Percentiles rank a stretch among this genome's conserved stretches.
These are phyloP conservation scores for Cephalopholis sonnerati DNA, from an alignment of 2,113 vertebrate genomes.

Conservation along the genomic window DNA sequence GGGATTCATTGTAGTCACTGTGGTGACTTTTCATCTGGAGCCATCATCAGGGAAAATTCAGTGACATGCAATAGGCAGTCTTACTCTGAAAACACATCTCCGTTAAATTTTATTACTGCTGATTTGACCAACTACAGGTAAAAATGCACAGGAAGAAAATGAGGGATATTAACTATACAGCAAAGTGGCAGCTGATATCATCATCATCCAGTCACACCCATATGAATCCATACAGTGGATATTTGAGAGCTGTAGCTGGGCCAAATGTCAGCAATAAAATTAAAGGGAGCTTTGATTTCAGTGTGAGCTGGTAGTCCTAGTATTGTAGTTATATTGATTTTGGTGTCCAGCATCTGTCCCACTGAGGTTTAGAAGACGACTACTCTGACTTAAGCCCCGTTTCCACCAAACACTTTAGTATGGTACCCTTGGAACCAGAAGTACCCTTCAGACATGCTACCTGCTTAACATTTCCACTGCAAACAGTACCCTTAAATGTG, in stretches of 20 bases:
- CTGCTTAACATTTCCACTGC: too few species aligned
- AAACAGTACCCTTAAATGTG: too few species aligned
- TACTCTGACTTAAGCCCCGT: background rate
- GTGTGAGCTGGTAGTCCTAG: too few species aligned
- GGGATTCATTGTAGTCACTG: too few species aligned
- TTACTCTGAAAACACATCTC: background rate
- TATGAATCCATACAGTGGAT: background rate
- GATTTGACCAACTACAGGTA: background rate
- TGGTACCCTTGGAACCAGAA: too few species aligned
- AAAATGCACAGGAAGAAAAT: background rate
- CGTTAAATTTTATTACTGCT: background rate
- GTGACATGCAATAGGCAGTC: background rate
- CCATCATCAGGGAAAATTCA: too few species aligned
- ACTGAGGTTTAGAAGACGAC: too few species aligned
- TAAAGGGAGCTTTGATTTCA: background rate
- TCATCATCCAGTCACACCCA: background rate
- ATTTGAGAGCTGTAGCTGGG: background rate
- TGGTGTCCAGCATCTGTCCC: background rate
- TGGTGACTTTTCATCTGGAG: too few species aligned
- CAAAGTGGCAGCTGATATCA: background rate
- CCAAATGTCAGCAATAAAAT: background rate
- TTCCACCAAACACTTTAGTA: too few species aligned
- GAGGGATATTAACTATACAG: background rate
- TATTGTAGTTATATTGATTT: background rate
- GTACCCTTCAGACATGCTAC: too few species aligned